These are phyloP conservation scores for Lissonota sp. DNA, from an alignment of 2,888 invertebrate genomes.

Conservation along the genomic window DNA sequence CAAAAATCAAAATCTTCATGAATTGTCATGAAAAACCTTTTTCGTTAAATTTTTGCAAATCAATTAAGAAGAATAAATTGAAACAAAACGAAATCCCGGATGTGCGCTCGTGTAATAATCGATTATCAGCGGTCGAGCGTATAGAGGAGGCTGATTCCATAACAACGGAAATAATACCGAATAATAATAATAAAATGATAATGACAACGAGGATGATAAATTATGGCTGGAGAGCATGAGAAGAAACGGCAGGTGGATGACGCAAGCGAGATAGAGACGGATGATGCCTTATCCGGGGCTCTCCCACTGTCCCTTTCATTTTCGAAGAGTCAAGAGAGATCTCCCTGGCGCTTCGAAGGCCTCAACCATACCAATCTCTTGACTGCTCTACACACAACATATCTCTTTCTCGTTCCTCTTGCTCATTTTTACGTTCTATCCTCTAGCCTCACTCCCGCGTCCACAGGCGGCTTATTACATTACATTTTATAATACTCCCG, in stretches of 20 bases:
- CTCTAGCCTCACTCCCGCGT: slow-evolving; percentile 40
- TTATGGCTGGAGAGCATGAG: neutral
- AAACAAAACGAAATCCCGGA: slow-evolving; percentile 5
- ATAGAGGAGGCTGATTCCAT: neutral
- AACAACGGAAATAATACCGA: neutral
- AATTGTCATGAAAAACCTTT: too few species aligned
- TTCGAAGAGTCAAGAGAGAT: slow-evolving; percentile 61
- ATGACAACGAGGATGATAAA: neutral
- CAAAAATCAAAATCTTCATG: too few species aligned
- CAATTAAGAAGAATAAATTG: neutral
- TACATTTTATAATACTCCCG: slow-evolving; percentile 52
- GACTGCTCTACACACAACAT: slow-evolving; percentile 10
- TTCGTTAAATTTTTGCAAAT: neutral
- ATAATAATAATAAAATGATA: neutral
- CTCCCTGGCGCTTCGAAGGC: slow-evolving; percentile 50
- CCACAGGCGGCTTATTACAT: slow-evolving; percentile 58
- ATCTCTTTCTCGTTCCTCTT: slow-evolving; percentile 8
- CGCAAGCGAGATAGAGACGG: slow-evolving; percentile 65
- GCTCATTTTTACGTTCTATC: slow-evolving; percentile 10
- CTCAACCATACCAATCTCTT: slow-evolving; percentile 48
- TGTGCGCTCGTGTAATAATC: slow-evolving; percentile 6
- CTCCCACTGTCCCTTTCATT: slow-evolving; percentile 62
- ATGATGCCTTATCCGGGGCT: slow-evolving; percentile 53
- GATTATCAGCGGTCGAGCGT: neutral
- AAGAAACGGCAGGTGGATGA: slow-evolving; percentile 67